Evolutionary conservation across 2,113 vertebrate genomes (phyloP), one percentile per base, ranked within the genome.

Genomic region (Solea solea): DNA sequence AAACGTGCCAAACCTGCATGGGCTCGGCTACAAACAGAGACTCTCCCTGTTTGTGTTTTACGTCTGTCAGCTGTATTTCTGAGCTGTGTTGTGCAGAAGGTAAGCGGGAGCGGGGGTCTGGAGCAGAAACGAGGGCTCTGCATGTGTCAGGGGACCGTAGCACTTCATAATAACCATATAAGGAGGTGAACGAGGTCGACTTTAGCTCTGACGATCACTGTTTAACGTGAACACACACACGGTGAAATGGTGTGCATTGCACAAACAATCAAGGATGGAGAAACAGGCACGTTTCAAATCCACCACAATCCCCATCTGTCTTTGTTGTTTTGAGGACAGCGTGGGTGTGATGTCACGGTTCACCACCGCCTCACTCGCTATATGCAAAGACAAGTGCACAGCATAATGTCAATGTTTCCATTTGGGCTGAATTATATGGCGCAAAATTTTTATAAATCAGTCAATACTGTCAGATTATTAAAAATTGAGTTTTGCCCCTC

Each of bases 131-230:
- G 12, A 3, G 21, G 65, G 55, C 34, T 52, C 42, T 46, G 9
- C 21, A 42, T 61, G 40, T 64, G 73, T 61, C 40, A 28, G 56
- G 14, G 8, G 50, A 64, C 74, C 13, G 73, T 61, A 67, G 61
- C 65, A 3, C 53, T 13, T 13, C 4, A 7, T 10, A 34, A 46
- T 64, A 76, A 74, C 87, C 90, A 84, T 88, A 89, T 88, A 92
- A 82, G 90, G 85, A 21, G 60, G 54, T 71, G 48, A 76, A 81
- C 39, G 2, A 28, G 62, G 28, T 70, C 52, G 21, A 12, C 49
- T 45, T n/a, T 14, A 46, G n/a, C 67, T 64, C 63, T 57, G 49
- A 58, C 51, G 39, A 49, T 58, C 21, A 25, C 28, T 27, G 50
- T 51, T 57, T 63, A n/a, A 80, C 44, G 21, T 40, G 48, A 41